Conservation (phyloP, 2,113 vertebrate genomes). For the Oenanthe melanoleuca region DNA sequence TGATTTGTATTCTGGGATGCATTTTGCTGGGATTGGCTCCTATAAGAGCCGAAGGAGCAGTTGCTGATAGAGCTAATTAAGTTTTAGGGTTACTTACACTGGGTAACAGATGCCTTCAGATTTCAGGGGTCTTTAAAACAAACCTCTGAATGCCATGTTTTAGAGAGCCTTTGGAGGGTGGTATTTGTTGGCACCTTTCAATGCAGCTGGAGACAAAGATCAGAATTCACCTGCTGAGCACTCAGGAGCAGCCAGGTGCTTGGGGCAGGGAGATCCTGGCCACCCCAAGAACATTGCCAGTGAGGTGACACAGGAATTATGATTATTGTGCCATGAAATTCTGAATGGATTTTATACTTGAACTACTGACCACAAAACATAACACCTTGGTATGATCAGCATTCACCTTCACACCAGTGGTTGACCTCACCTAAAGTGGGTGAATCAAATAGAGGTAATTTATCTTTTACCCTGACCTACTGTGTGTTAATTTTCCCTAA, state of each 20-base stretch:
- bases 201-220: not conserved
- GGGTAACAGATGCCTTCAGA: not conserved
- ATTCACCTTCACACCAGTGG: not conserved
- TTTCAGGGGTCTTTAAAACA: not conserved
- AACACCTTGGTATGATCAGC: rapidly evolving
- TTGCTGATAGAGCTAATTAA: not conserved
- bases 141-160: not conserved
- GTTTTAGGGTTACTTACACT: not conserved
- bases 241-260: not conserved
- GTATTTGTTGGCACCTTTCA: not conserved
- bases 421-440: not conserved
- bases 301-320: not conserved
- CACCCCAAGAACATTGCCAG: not conserved
- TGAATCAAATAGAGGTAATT: not conserved
- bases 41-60: not conserved
- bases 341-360: not conserved
- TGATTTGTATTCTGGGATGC: not conserved
- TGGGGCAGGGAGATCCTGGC: not conserved
- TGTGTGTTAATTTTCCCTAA: not conserved
- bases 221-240: not conserved
- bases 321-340: not conserved
- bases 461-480: not conserved
- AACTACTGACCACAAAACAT: not conserved
- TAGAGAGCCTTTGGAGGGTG: not conserved
- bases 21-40: not conserved